phyloP scores from a whole-genome alignment of 2,888 invertebrate species.

The Microplitis deprimator region DNA sequence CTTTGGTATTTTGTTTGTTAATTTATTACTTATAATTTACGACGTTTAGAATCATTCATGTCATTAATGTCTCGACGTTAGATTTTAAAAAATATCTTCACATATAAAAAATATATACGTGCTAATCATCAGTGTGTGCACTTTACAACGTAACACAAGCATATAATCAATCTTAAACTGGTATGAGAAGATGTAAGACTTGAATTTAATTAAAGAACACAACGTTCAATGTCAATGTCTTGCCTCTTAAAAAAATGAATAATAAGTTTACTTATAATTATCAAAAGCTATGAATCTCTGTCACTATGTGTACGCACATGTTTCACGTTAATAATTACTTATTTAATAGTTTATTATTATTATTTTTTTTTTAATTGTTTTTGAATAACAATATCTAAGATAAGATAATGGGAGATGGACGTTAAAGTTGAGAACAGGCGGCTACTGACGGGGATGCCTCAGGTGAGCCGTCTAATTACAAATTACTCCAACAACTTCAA shows the following conservation, averaged over 20 bases:
- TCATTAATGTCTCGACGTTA: neutral
- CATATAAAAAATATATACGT: neutral
- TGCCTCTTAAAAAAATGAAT: constrained; percentile 1
- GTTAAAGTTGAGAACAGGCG: constrained; percentile 67
- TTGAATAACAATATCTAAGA: neutral
- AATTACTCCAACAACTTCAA: constrained; percentile 39
- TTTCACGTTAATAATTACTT: constrained; percentile 9
- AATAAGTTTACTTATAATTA: constrained; percentile 8
- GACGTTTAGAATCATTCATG: neutral
- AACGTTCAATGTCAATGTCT: constrained; percentile 6
- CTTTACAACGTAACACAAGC: neutral
- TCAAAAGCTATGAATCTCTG: neutral
- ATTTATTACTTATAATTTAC: constrained; percentile 28
- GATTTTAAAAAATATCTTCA: neutral
- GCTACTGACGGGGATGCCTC: constrained; percentile 65
- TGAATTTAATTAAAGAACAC: neutral
- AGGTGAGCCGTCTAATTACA: constrained; percentile 67
- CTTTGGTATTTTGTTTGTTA: neutral
- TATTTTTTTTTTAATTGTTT: neutral
- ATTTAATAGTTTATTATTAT: neutral
- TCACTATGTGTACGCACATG: constrained; percentile 10
- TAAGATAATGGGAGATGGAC: constrained; percentile 60
- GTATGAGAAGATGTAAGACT: neutral
- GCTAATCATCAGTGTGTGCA: neutral
- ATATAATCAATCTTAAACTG: neutral